Conservation (phyloP, 2,888 invertebrate genomes). For the Cryptus viduatorius region DNA sequence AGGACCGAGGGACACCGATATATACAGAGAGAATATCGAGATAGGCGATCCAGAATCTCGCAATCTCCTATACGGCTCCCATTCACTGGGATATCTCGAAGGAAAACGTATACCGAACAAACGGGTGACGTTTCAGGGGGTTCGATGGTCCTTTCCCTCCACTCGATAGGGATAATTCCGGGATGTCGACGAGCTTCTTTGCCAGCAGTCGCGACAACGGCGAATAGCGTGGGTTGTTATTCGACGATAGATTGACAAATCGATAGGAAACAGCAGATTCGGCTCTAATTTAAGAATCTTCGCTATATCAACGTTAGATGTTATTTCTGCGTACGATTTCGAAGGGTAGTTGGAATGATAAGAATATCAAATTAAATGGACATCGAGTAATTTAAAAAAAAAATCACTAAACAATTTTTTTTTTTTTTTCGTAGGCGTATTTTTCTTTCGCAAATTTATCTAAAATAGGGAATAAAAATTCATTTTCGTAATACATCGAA, state of each 20-base stretch:
- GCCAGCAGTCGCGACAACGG: neutral
- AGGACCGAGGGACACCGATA: conserved; percentile 22
- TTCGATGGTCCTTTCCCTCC: conserved; percentile 2
- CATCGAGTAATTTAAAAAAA: too few species aligned
- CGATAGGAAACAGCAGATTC: neutral
- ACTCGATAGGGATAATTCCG: neutral
- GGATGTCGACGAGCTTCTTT: conserved; percentile 6
- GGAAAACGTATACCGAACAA: conserved; percentile 12
- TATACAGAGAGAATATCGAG: conserved; percentile 17
- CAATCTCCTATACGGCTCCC: conserved; percentile 33
- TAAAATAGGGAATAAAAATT: neutral
- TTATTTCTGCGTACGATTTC: neutral
- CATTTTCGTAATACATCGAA: neutral
- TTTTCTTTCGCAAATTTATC: too few species aligned
- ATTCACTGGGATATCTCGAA: conserved; percentile 34
- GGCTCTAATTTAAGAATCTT: neutral
- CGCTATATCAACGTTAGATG: neutral
- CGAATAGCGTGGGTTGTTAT: neutral
- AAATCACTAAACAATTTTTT: too few species aligned
- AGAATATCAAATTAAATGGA: too few species aligned
- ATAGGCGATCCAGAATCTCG: conserved; percentile 52
- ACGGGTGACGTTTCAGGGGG: conserved; percentile 11
- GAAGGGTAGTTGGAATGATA: neutral
- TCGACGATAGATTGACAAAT: conserved; percentile 11
- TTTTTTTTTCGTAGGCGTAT: too few species aligned